A percentile compares a stretch with the other conserved stretches of the same genome.
phyloP scores from a whole-genome alignment of 1,140 invertebrate species.

The Artemia franciscana region DNA sequence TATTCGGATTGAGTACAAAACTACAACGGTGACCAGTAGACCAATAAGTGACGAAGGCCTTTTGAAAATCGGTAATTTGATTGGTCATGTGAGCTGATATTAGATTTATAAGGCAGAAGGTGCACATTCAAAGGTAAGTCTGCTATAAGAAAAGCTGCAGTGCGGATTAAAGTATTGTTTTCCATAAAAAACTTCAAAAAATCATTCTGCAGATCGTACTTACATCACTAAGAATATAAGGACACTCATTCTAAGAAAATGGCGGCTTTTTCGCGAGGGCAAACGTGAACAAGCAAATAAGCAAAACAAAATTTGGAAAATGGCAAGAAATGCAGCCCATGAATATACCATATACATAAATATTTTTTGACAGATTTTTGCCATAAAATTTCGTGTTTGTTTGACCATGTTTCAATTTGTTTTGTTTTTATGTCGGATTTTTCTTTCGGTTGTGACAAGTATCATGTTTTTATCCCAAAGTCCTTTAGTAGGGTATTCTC shows the following conservation, averaged over 20 bases:
- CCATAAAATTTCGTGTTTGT: too few species aligned
- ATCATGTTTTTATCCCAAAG: too few species aligned
- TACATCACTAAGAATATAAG: background rate
- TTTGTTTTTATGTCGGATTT: too few species aligned
- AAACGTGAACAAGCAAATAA: background rate
- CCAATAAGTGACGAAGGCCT: background rate
- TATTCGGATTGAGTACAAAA: too few species aligned
- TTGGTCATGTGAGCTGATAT: background rate
- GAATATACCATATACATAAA: too few species aligned
- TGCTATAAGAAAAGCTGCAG: background rate
- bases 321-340: background rate
- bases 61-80: background rate
- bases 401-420: too few species aligned
- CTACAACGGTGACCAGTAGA: too few species aligned
- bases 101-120: background rate
- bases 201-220: background rate
- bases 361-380: too few species aligned
- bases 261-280: background rate
- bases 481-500: too few species aligned
- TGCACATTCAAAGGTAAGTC: background rate
- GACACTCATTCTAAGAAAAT: background rate
- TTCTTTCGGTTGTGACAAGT: too few species aligned
- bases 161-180: background rate
- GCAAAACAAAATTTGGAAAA: background rate
- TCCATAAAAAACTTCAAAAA: background rate